Evolutionary conservation across 2,113 vertebrate species (phyloP).

Genomic region (Crotalus tigris): DNA sequence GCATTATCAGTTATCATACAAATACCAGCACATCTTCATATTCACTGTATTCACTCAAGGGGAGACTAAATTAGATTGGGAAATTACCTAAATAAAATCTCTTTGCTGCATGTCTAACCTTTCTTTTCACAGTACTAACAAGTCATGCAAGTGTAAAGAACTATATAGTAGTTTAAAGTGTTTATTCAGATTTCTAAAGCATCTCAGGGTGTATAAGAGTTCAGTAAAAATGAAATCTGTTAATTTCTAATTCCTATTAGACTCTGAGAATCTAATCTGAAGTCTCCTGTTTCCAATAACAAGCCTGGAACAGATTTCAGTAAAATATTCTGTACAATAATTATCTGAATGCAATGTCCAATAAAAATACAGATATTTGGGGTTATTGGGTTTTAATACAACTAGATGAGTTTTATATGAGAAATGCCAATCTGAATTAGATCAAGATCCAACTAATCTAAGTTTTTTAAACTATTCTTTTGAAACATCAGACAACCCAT

Average conservation of each 20-base stretch:
- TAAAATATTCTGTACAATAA: neutral
- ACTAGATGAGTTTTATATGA: neutral
- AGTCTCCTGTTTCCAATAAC: neutral
- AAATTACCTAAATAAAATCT: neutral
- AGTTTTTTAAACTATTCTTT: neutral
- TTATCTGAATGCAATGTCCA: neutral
- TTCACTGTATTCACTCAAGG: neutral
- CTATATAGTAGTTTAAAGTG: neutral
- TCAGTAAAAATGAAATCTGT: neutral
- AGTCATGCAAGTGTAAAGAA: neutral
- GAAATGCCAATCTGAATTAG: neutral
- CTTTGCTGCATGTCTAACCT: neutral
- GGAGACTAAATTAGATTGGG: neutral
- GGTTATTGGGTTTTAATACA: neutral
- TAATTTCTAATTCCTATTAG: neutral
- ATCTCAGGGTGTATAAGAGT: neutral
- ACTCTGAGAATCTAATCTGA: neutral
- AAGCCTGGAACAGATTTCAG: neutral
- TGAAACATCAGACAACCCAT: neutral
- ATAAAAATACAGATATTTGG: neutral
- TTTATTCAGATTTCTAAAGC: neutral
- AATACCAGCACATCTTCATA: neutral
- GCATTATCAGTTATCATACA: neutral
- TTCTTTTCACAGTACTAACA: constrained; percentile 11
- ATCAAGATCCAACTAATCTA: neutral